A percentile compares a stretch with the other conserved stretches of the same genome.
Conservation (phyloP, 2,888 invertebrate genomes). For the Lochmaea crataegi region DNA sequence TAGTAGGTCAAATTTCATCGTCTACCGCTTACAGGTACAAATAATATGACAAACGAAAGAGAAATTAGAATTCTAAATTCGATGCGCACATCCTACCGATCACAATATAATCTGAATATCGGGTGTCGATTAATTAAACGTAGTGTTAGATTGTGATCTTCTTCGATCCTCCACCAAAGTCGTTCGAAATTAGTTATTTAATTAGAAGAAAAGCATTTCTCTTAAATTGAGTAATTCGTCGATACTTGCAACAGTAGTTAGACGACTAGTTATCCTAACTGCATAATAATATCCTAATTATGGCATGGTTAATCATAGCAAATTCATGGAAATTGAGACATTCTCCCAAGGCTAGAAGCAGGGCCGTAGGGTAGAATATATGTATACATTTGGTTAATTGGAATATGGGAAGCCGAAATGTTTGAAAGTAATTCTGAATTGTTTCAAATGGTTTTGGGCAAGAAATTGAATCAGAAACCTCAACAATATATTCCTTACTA, state of each 20-base stretch:
- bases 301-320: constrained; percentile 9
- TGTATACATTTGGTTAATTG: not conserved
- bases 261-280: not conserved
- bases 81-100: not conserved
- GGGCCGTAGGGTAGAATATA: not conserved
- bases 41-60: constrained; percentile 5
- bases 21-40: constrained; percentile 8
- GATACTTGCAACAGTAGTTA: not conserved
- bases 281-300: constrained; percentile 16
- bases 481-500: no score
- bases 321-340: not conserved
- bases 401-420: not conserved
- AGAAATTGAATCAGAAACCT: no score
- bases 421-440: no score
- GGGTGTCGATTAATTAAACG: not conserved
- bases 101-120: not conserved
- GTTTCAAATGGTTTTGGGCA: no score
- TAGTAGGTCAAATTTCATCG: constrained; percentile 17
- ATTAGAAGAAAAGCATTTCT: constrained; percentile 12
- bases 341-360: not conserved
- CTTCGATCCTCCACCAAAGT: not conserved
- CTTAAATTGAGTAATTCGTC: constrained; percentile 2
- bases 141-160: not conserved
- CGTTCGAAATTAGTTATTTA: not conserved
- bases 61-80: not conserved